These are phyloP conservation scores for Coracias cyanogaster DNA, from an alignment of 2,797 vertebrate genomes.

Conservation along the genomic window DNA sequence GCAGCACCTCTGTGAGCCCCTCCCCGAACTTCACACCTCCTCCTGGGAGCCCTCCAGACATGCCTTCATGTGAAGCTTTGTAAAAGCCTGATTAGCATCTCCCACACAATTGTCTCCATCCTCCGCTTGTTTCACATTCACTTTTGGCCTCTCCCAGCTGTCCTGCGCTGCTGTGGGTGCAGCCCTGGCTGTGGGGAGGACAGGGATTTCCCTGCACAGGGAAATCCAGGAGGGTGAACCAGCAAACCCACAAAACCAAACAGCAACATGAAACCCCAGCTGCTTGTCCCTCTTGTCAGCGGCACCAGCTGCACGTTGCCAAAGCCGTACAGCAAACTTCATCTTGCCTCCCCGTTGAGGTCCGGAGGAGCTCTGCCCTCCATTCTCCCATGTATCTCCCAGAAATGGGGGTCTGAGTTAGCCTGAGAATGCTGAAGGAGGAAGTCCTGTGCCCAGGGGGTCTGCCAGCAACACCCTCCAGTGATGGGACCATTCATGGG, in stretches of 20 bases:
- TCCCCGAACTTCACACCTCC: background rate
- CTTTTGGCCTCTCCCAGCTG: background rate
- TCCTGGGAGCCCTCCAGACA: background rate
- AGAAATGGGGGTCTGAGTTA: rapidly evolving
- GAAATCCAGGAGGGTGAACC: background rate
- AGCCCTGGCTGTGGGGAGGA: background rate
- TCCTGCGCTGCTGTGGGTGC: background rate
- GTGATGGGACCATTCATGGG: rapidly evolving
- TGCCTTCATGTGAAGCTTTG: background rate
- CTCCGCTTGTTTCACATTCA: background rate
- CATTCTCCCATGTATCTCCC: background rate
- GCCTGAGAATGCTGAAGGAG: background rate
- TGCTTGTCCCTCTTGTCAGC: background rate
- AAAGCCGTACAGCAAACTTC: background rate
- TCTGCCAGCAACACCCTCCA: rapidly evolving
- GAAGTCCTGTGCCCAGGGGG: background rate
- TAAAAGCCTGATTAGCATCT: background rate
- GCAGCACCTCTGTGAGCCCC: background rate
- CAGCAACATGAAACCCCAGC: background rate
- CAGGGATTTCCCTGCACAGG: background rate
- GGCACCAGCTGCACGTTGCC: background rate
- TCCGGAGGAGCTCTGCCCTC: background rate
- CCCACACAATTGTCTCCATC: rapidly evolving
- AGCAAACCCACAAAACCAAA: background rate
- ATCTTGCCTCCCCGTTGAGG: rapidly evolving